These are phyloP conservation scores for Adineta ricciae DNA, from an alignment of 2,888 invertebrate species.

Conservation along the genomic window DNA sequence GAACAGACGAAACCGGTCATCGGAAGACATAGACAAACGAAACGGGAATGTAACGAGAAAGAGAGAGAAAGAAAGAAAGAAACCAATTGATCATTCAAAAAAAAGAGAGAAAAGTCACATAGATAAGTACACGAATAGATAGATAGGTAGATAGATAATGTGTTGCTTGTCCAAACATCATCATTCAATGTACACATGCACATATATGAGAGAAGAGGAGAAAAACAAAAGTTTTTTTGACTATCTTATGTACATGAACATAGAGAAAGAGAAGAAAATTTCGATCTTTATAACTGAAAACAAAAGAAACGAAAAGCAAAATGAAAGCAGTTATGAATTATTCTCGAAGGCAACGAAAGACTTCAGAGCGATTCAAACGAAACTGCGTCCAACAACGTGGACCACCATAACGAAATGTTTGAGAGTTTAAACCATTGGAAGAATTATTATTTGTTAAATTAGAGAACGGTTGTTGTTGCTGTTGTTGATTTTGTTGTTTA, in stretches of 20 bases:
- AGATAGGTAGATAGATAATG: background rate
- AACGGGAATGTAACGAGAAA: background rate
- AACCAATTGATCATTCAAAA: background rate
- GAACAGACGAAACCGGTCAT: background rate
- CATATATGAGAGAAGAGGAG: background rate
- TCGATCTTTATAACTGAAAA: background rate
- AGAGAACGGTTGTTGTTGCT: background rate
- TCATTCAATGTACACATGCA: background rate
- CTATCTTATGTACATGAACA: background rate
- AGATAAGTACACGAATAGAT: background rate
- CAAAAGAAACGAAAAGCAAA: background rate
- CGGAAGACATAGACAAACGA: background rate
- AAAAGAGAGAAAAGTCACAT: background rate
- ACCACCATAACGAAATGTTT: slow-evolving; percentile 4
- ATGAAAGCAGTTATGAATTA: background rate
- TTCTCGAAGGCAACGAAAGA: slow-evolving; percentile 2
- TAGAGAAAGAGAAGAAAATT: background rate
- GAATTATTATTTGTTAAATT: slow-evolving; percentile 19
- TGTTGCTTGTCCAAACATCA: background rate
- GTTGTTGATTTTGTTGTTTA: background rate
- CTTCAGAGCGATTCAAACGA: slow-evolving; percentile 8
- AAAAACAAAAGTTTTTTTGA: background rate
- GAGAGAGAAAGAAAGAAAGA: background rate
- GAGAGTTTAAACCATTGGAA: background rate
- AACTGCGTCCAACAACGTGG: slow-evolving; percentile 17